Base-by-base conservation (phyloP, 2,888 invertebrate species). In the Rhimphoctona megacephalus region DNA sequence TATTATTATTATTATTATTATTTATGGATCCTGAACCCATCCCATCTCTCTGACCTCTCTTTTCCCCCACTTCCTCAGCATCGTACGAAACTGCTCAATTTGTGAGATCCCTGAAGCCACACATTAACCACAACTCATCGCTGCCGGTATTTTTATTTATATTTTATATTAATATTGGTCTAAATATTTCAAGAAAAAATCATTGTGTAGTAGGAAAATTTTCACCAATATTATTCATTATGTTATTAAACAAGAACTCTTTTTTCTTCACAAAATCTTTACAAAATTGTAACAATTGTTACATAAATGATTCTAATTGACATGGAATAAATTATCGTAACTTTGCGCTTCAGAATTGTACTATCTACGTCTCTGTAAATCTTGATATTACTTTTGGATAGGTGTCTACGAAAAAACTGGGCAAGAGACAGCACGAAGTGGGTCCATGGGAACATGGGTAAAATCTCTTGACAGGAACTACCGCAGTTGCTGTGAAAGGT, bases 401-500 rank as follows among this genome's bases (percentile, higher is more conserved):
- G 7, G 39, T 64, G 36, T 17, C 14, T n/a, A 49, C 43, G 43
- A 17, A 19, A 61, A 61, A 74, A 25, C 14, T 36, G 57, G 30
- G 64, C 19, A 52, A 52, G 36, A 52, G 67, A 30, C 22, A 33
- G 22, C 30, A 67, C 25, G 25, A 66, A 49, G 39, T 57, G 43
- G 25, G 6, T 17, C 70, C 46, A n/a, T n/a, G n/a, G n/a, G n/a
- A n/a, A 36, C 33, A 30, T 14, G 36, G 76, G 19, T 76, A 33
- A 54, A 52, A 57, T 49, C 77, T 52, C 66, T 64, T n/a, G 76
- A 76, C 49, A 52, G 46, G 43, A 64, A 67, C 39, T 54, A 67
- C 39, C 78, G 66, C 22, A 64, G 46, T 67, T 33, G 61, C 17
- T 54, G 52, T n/a, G 36, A 49, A 61, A 64, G 80, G 69, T 25